phyloP scores from a whole-genome alignment of 2,113 vertebrate genomes.

The Rattus norvegicus region GRCr8 NC_086019.1:106103501-106104000 shows the following conservation, averaged over 20 bases:
- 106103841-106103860: not conserved
- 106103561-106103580: not conserved
- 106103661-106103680: not conserved
- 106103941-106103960: no score
- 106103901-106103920: accelerated
- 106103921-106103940: no score
- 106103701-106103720: not conserved
- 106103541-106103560: not conserved
- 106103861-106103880: no score
- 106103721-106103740: not conserved
- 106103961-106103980: no score
- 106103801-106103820: not conserved
- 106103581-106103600: not conserved
- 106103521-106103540: not conserved
- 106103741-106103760: not conserved
- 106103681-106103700: not conserved
- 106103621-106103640: not conserved
- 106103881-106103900: not conserved
- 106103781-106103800: not conserved
- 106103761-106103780: not conserved
- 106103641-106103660: not conserved
- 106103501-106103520: not conserved
- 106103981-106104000: no score
- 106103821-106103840: not conserved
- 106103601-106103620: not conserved